These are phyloP conservation scores for Poicephalus meyeri DNA, from an alignment of 2,113 vertebrate genomes.

Conservation along the genomic window DNA sequence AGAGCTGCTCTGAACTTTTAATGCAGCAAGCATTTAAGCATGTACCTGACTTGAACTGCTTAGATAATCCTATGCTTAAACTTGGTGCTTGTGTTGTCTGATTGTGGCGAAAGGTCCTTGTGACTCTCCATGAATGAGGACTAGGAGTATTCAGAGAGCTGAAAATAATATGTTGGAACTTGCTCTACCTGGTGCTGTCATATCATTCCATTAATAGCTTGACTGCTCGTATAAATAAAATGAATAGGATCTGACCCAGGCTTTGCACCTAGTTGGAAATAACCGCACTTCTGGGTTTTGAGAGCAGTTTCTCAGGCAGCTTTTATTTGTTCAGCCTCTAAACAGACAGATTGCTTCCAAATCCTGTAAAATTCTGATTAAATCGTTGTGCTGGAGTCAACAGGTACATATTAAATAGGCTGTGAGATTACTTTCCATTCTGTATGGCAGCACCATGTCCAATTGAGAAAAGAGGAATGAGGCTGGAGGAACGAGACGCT, in stretches of 20 bases:
- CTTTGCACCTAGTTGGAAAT: conserved; percentile 18
- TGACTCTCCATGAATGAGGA: not conserved
- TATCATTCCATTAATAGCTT: not conserved
- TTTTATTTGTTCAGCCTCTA: not conserved
- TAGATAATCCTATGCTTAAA: not conserved
- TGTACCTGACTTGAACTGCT: not conserved
- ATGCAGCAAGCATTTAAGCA: not conserved
- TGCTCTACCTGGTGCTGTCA: not conserved
- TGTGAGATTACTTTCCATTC: conserved; percentile 2
- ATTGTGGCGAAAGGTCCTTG: not conserved
- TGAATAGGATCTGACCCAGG: not conserved
- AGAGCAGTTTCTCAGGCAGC: not conserved
- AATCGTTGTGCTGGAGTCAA: not conserved
- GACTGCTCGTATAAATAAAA: conserved; percentile 11
- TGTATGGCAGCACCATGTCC: not conserved
- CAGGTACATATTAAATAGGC: conserved; percentile 28
- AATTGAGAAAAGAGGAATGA: conserved; percentile 41
- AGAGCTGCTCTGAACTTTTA: not conserved
- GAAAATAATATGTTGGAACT: not conserved
- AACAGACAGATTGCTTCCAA: not conserved
- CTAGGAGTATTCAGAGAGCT: not conserved
- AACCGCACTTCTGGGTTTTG: conserved; percentile 13
- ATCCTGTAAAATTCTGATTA: conserved; percentile 10
- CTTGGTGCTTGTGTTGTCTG: not conserved
- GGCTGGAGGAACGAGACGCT: not conserved